Base-by-base conservation (phyloP, 2,888 invertebrate genomes). In the Horisme vitalbata region DNA sequence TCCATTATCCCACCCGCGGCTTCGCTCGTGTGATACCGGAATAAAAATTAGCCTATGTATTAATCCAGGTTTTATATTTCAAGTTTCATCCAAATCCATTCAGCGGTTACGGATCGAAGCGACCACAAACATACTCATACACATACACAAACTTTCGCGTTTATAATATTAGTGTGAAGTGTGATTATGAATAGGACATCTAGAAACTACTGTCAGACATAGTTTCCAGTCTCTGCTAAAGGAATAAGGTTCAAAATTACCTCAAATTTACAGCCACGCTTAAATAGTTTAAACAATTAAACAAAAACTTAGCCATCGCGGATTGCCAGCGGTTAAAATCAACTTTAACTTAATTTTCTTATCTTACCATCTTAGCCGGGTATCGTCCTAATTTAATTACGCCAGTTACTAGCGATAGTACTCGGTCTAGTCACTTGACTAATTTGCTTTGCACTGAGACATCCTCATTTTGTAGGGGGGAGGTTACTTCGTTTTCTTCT, bases 381-480 rank as follows among this genome's bases (percentile, higher is more conserved):
- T 55, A 55, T 60, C 50, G 55, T 55, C 58, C 60, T 69, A 68
- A 70, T 68, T 63, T 54, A 59, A 68, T 70, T 60, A 59, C 37
- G 53, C 35, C 27, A 63, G 58, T 59, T 45, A 60, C 59, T 55
- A 54, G 57, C 59, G 47, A 51, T 65, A 71, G 63, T 62, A 72
- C 66, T 69, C 63, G 59, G 32, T 52, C 51, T 66, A 70, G 60
- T 59, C 65, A 71, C 64, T 71, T 65, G 61, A 63, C 58, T 78
- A 70, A 78, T 71, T 75, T 68, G 64, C 68, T 64, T 68, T 45
- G 28, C 23, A 27, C 39, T 20, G 35, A 41, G 45, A 49, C 45
- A 46, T 32, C 27, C 24, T 30, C 20, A 18, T 24, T 45, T 30
- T 34, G 32, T n/a, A 12, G 9, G 23, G 12, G 18, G 11, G 11